Evolutionary conservation across 2,797 vertebrate genomes (phyloP).

Genomic region (Fratercula arctica): DNA sequence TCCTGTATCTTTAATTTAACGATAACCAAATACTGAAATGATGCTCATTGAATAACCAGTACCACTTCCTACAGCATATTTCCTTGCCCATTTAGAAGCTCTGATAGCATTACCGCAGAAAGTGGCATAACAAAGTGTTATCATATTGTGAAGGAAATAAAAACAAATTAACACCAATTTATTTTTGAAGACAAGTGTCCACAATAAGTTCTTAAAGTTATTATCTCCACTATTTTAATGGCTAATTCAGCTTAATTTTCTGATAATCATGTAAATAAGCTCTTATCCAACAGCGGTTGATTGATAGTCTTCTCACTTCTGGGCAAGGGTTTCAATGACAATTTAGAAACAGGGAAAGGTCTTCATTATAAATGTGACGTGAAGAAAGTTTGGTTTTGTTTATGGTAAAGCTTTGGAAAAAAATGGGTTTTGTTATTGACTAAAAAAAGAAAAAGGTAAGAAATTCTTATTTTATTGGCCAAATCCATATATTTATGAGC

Average conservation of each 20-base stretch:
- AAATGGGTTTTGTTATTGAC: not conserved
- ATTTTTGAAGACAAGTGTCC: slow-evolving; percentile 2
- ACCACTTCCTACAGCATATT: not conserved
- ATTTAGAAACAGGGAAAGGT: not conserved
- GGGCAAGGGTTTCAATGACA: not conserved
- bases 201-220: not conserved
- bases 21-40: not conserved
- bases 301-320: not conserved
- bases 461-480: not conserved
- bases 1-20: slow-evolving; percentile 18
- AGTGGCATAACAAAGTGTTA: not conserved
- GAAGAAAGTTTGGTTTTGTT: not conserved
- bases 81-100: not conserved
- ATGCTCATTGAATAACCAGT: slow-evolving; percentile 1
- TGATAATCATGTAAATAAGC: not conserved
- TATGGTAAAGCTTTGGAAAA: not conserved
- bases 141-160: not conserved
- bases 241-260: slow-evolving; percentile 17
- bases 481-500: not conserved
- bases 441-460: not conserved
- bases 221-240: not conserved
- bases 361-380: not conserved
- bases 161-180: slow-evolving; percentile 15
- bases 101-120: not conserved
- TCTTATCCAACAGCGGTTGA: not conserved